Evolutionary conservation across 2,113 vertebrate genomes (phyloP).

Genomic region (Lonchura striata): DNA sequence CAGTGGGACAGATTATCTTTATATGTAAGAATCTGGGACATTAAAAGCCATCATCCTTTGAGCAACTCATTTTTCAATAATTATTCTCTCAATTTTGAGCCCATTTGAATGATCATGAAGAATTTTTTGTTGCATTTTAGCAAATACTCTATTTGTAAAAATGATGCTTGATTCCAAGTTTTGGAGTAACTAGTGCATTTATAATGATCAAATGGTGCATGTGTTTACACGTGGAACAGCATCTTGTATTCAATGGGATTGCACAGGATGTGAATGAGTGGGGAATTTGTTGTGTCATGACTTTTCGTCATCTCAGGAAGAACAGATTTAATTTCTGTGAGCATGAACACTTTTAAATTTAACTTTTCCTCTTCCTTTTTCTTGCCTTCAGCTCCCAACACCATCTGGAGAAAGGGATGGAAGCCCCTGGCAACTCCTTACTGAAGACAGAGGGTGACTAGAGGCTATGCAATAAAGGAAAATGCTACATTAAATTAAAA

Average conservation of each 20-base stretch:
- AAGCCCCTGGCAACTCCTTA: slow-evolving; percentile 16
- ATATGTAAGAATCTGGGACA: neutral
- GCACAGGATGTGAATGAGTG: neutral
- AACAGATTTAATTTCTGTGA: neutral
- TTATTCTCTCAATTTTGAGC: neutral
- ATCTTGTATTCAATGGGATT: neutral
- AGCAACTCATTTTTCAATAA: neutral
- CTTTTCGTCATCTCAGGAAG: neutral
- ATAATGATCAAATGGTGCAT: neutral
- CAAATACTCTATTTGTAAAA: neutral
- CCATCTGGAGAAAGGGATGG: slow-evolving; percentile 44
- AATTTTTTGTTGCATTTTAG: neutral
- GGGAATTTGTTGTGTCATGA: slow-evolving; percentile 30
- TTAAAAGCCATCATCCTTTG: neutral
- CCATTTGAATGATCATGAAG: neutral
- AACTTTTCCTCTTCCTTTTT: slow-evolving; percentile 15
- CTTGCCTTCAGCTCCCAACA: neutral
- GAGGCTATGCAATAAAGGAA: neutral
- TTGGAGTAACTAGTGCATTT: neutral
- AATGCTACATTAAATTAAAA: neutral
- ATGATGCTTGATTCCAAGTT: neutral
- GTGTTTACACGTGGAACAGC: neutral
- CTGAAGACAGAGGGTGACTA: slow-evolving; percentile 9
- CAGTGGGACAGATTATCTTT: neutral
- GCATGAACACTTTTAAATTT: slow-evolving; percentile 27